Base-by-base conservation (phyloP, 2,888 invertebrate species). In the Apamea epomidion region DNA sequence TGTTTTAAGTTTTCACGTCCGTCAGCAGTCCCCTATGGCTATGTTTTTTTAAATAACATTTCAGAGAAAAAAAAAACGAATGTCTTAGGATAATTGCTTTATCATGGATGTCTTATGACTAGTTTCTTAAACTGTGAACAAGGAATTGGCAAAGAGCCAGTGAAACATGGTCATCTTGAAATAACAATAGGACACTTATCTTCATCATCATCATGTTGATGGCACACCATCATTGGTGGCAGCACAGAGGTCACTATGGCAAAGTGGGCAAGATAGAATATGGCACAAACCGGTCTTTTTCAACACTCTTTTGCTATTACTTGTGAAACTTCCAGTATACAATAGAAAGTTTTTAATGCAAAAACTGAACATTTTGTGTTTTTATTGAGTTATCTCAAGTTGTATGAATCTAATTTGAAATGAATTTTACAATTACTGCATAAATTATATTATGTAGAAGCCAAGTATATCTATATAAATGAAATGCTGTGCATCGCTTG, bases 121-220 rank as follows among this genome's bases (percentile, higher is more conserved):
- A 45, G 16, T 21, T 51, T 42, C 8, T 54, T 54, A 14, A 70
- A 29, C 29, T 2, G 16, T 37, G 18, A 64, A 64, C 10, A 32
- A 42, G 37, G 10, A 78, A 70, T 5, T 71, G 70, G 70, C 71
- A 48, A 0, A 0, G 1, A 10, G 32, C 71, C 80, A 80, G 64
- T 1, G n/a, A 69, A 54, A 65, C 5, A 48, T 54, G 14, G 64
- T 48, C 25, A 58, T 65, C n/a, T 51, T 62, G 60, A 42, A 69
- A 68, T 77, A 58, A 51, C 51, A 69, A 6, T 32, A 76, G 16
- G 42, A 74, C 18, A 3, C 14, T 32, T 60, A 29, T 29, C 14
- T 29, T 60, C 60, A 29, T 14, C 14, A 60, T n/a, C 6, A 0
- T 60, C 14, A 58, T 58, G 12, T 25, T 25, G 25, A 25, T 25